Evolutionary conservation across 2,888 invertebrate genomes (phyloP), one percentile per base, ranked within the genome.

Genomic region (Noctuana brunneofusca): DNA sequence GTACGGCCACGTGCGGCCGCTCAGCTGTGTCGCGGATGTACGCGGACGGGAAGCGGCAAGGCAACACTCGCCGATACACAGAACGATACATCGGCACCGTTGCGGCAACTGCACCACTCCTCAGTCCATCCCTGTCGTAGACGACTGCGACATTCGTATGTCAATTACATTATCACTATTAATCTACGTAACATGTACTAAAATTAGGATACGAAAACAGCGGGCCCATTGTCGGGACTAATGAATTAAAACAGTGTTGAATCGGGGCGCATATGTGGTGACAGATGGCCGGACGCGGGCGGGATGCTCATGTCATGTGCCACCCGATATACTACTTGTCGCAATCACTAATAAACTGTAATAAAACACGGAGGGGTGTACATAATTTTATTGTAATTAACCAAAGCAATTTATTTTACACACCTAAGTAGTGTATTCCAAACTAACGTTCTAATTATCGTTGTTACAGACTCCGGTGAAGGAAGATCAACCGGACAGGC

Each of bases 381-480:
- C 49, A 43, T 35, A 14, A 60, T 24, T 72, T 74, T 69, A 75
- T 14, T 60, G 1, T 54, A 35, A 46, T 49, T 55, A 49, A 48
- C 49, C 20, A 49, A 49, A 32, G n/a, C 35, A 20, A 24, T 46
- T 20, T 46, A 18, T 20, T 20, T 46, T 20, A 22, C 18, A 35
- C 12, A n/a, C n/a, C 1, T 16, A 18, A 1, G 5, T 14, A 46
- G 1, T 46, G 11, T 18, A 22, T 38, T 6, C 71, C 65, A 69
- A 71, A 71, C 79, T 86, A 67, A 86, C 69, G 43, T 69, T 58
- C 55, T 35, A 72, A 75, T 80, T 79, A 74, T 70, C 68, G 74
- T 93, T 92, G 89, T 94, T 94, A 78, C 94, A 94, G 94, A 92
- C 92, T 70, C 92, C 93, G 73, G 94, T 94, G 79, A 94, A 94